Evolutionary conservation across 1,140 invertebrate species (phyloP).

Genomic region (Agraylea sexmaculata): DNA sequence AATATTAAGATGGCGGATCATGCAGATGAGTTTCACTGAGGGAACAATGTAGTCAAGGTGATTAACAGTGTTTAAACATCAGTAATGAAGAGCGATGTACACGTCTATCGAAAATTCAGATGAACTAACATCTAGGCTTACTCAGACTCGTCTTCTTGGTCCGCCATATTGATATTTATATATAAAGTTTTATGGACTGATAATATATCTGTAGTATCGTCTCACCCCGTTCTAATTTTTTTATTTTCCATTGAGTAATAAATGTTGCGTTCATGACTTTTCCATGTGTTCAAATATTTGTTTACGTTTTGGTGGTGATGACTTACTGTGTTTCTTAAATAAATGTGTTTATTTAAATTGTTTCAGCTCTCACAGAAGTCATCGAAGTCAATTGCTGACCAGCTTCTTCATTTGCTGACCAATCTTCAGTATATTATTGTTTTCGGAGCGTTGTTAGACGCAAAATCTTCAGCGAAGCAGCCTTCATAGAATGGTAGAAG

Average conservation of each 20-base stretch:
- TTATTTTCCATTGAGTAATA: neutral
- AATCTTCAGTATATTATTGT: constrained; percentile 14
- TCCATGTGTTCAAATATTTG: neutral
- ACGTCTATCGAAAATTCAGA: no score
- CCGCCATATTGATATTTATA: no score
- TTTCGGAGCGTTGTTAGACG: constrained; percentile 15
- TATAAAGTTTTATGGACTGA: neutral
- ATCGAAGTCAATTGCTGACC: constrained; percentile 3
- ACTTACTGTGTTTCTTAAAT: neutral
- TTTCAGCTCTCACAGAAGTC: constrained; percentile 19
- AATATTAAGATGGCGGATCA: no score
- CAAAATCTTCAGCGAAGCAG: constrained; percentile 41
- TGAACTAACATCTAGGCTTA: no score
- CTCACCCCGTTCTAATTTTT: neutral
- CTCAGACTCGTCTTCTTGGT: no score
- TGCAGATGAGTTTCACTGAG: no score
- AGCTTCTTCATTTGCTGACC: constrained; percentile 15
- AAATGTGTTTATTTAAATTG: constrained; percentile 4
- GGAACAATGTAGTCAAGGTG: no score
- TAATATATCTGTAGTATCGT: neutral
- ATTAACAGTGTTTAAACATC: no score
- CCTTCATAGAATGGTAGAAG: constrained; percentile 69
- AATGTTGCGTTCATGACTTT: neutral
- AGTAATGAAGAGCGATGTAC: no score
- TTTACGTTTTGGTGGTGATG: neutral